Evolutionary conservation across 2,797 vertebrate species (phyloP).

Genomic region (Myotis daubentonii): DNA sequence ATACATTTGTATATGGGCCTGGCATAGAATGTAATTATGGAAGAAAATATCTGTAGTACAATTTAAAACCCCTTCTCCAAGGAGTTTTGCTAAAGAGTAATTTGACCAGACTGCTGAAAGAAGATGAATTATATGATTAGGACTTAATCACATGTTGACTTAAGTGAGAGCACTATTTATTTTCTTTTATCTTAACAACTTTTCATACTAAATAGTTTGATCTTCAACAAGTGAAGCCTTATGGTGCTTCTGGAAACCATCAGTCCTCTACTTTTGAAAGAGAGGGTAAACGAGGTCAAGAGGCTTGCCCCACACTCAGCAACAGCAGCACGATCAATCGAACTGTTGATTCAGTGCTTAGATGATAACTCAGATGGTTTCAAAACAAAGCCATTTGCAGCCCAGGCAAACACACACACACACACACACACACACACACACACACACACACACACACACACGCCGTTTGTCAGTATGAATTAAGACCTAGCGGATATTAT

Average conservation of each 20-base stretch:
- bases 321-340: not conserved
- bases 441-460: not conserved
- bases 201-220: constrained; percentile 15
- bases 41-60: not conserved
- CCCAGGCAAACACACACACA: not conserved
- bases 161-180: constrained; percentile 23
- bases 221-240: not conserved
- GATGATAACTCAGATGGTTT: not conserved
- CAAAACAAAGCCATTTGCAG: not conserved
- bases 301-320: not conserved
- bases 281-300: not conserved
- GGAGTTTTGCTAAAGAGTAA: not conserved
- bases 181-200: constrained; percentile 37
- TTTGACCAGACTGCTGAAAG: not conserved
- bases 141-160: not conserved
- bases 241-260: constrained; percentile 38
- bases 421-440: not conserved
- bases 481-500: not conserved
- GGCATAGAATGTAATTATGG: not conserved
- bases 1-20: not conserved
- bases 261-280: not conserved
- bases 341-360: not conserved
- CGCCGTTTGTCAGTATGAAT: not conserved
- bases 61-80: not conserved
- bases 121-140: not conserved